phyloP scores from a whole-genome alignment of 2,888 invertebrate genomes.

The Drosophila mercatorum region DNA sequence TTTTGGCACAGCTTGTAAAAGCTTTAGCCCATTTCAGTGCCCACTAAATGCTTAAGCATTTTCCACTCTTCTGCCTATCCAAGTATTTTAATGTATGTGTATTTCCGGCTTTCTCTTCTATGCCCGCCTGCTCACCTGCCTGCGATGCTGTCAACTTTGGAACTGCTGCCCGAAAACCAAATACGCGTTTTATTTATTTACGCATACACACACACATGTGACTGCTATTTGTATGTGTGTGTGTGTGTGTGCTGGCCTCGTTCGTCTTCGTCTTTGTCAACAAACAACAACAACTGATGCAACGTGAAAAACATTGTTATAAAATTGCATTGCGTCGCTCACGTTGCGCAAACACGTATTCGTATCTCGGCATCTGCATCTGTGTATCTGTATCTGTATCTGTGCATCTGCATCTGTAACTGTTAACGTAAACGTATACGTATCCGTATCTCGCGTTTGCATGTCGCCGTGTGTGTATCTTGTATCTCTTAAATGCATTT shows the following conservation, averaged over 20 bases:
- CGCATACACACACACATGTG: slow-evolving; percentile 41
- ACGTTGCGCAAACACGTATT: slow-evolving; percentile 77
- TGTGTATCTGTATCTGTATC: slow-evolving; percentile 22
- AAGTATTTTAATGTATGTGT: slow-evolving; percentile 77
- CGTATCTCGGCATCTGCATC: slow-evolving; percentile 17
- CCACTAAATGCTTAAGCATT: slow-evolving; percentile 37
- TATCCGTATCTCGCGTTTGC: slow-evolving; percentile 27
- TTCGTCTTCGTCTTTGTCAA: slow-evolving; percentile 78
- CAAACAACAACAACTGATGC: slow-evolving; percentile 58
- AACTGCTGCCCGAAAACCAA: slow-evolving; percentile 53
- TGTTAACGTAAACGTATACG: slow-evolving; percentile 13
- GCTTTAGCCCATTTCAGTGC: slow-evolving; percentile 36
- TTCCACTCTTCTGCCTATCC: slow-evolving; percentile 53
- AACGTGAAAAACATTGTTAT: slow-evolving; percentile 78
- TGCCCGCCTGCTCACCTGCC: background rate
- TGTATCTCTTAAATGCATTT: slow-evolving; percentile 78
- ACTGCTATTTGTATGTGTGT: slow-evolving; percentile 4
- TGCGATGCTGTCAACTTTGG: slow-evolving; percentile 4
- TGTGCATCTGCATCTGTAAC: slow-evolving; percentile 24
- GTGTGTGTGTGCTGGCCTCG: slow-evolving; percentile 60
- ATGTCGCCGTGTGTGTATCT: slow-evolving; percentile 44
- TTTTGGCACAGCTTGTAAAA: slow-evolving; percentile 28
- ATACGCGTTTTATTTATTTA: slow-evolving; percentile 76
- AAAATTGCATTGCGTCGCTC: slow-evolving; percentile 79
- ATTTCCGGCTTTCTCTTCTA: slow-evolving; percentile 59